Evolutionary conservation across 2,113 vertebrate species (phyloP).

Genomic region (Cyprinodon variegatus): DNA sequence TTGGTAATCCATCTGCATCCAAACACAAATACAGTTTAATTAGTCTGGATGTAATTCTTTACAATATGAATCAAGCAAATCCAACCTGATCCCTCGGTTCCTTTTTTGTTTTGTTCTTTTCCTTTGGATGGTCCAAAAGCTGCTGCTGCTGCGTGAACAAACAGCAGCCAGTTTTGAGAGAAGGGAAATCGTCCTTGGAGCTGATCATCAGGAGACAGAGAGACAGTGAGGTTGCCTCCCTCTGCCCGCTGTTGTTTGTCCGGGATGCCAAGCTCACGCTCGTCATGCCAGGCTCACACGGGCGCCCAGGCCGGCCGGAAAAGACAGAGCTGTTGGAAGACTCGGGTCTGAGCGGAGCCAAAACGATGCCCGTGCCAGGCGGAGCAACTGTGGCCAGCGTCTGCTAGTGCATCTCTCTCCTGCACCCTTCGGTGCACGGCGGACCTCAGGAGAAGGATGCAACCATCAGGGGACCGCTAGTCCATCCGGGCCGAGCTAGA

Average conservation of each 20-base stretch:
- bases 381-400: slow-evolving; percentile 69
- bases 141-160: slow-evolving; percentile 40
- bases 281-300: slow-evolving; percentile 72
- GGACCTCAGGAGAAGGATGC: slow-evolving; percentile 66
- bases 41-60: slow-evolving; percentile 34
- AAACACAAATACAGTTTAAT: slow-evolving; percentile 33
- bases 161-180: slow-evolving; percentile 52
- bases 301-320: slow-evolving; percentile 76
- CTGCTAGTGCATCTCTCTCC: slow-evolving; percentile 61
- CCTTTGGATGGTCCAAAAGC: slow-evolving; percentile 56
- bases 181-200: slow-evolving; percentile 70
- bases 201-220: slow-evolving; percentile 59
- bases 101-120: slow-evolving; percentile 51
- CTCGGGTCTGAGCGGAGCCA: slow-evolving; percentile 47
- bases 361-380: slow-evolving; percentile 57
- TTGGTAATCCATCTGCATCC: neutral
- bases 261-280: slow-evolving; percentile 69
- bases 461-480: slow-evolving; percentile 59
- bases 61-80: slow-evolving; percentile 20
- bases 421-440: slow-evolving; percentile 42
- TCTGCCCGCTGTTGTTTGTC: slow-evolving; percentile 73
- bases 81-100: slow-evolving; percentile 27
- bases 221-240: slow-evolving; percentile 64
- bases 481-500: slow-evolving; percentile 65
- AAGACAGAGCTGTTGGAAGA: slow-evolving; percentile 76